Base-by-base conservation (phyloP, 2,113 vertebrate genomes). In the Bagarius yarrelli region DNA sequence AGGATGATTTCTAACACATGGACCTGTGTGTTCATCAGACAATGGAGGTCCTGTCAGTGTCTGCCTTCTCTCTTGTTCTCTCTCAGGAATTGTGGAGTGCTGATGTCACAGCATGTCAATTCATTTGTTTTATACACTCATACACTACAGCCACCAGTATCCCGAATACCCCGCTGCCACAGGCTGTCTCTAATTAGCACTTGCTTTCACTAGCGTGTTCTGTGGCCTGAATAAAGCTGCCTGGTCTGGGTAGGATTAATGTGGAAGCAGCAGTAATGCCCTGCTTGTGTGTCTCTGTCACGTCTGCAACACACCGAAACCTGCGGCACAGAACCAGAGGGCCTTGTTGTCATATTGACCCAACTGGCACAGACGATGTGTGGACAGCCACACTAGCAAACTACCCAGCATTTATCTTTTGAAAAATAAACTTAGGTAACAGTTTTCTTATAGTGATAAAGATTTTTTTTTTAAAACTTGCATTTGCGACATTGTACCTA, bases 1-100 rank as follows among this genome's bases (percentile, higher is more conserved):
- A 85, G 92, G 93, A 93, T 93, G 93, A 94, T 93, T 92, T 93
- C 90, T 93, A 94, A 93, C 93, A 94, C 93, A 94, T 94, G 93
- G 88, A 88, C 88, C 88, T n/a, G 76, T 81, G 88, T 91, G 90
- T 90, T 91, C 91, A 88, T 82, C 86, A 88, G 85, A 94, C 92
- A 94, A 94, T 93, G 91, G 91, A 89, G 78, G 89, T 92, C 89
- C 92, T 94, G 92, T 94, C 91, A 89, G 89, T 87, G 80, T 87
- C 81, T 71, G 83, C 76, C 36, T 76, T 80, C 81, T 61, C 71
- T 80, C 57, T 69, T 79, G 40, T 73, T 60, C 67, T 64, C 81
- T 78, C 50, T 50, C 73, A 0, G 80, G 87, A 87, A 89, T 84
- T 50, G 88, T 60, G 84, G 81, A 83, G 88, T 71, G 86, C 83